Conservation (phyloP, 1,140 invertebrate genomes). For the Paralvinella palmiformis region DNA sequence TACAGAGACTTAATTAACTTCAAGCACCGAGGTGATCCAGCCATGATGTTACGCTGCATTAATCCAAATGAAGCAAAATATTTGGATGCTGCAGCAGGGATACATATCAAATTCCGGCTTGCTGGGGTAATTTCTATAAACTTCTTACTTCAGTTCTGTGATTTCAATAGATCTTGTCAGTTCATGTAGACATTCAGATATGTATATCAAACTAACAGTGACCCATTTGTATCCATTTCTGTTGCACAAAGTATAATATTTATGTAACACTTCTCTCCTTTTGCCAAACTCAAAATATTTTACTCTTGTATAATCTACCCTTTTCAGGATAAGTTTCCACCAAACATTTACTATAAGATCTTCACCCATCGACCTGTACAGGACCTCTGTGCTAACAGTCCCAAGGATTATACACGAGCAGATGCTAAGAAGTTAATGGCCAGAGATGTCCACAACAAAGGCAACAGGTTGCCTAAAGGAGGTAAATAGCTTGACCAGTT, state of each 20-base stretch:
- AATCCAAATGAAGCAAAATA: conserved; percentile 49
- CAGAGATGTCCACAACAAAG: conserved; percentile 36
- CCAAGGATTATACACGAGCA: conserved; percentile 44
- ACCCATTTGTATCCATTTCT: too few relatives aligned
- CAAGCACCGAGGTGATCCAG: conserved; percentile 41
- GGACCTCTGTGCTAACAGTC: conserved; percentile 49
- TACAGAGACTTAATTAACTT: conserved; percentile 50
- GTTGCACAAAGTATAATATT: background rate
- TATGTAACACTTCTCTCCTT: background rate
- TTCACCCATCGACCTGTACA: conserved; percentile 49
- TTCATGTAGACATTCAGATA: too few relatives aligned
- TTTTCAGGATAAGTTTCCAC: conserved; percentile 46
- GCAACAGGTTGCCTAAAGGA: background rate
- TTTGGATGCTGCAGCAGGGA: conserved; percentile 44
- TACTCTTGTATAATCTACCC: background rate
- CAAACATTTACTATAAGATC: conserved; percentile 52
- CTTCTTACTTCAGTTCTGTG: too few relatives aligned
- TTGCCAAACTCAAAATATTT: background rate
- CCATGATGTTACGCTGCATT: conserved; percentile 44
- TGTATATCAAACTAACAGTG: too few relatives aligned
- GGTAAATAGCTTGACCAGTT: background rate
- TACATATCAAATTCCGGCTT: conserved; percentile 47
- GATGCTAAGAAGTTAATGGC: conserved; percentile 33
- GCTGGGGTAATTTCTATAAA: conserved; percentile 42
- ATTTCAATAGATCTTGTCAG: too few relatives aligned